Percentiles rank a stretch among this genome's conserved stretches.
Conservation (phyloP, 2,113 vertebrate species). For the Oncorhynchus tshawytscha region DNA sequence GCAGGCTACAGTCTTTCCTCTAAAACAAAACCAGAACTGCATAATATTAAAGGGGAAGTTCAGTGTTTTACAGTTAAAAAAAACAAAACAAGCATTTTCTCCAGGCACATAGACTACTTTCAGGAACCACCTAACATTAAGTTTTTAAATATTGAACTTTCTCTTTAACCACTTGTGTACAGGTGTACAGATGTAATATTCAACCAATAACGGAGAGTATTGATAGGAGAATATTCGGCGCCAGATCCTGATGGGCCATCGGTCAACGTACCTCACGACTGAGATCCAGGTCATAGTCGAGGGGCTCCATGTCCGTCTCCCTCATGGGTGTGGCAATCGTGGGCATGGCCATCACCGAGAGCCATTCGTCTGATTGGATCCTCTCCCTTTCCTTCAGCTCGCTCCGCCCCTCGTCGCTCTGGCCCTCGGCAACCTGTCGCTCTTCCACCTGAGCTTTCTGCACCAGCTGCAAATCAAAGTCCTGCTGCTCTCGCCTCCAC, state of each 20-base stretch:
- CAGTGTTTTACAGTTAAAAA: too few species aligned
- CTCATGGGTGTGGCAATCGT: constrained; percentile 40
- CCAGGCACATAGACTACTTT: background rate
- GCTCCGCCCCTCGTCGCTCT: constrained; percentile 62
- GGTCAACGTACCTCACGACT: constrained; percentile 82
- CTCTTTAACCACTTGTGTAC: too few species aligned
- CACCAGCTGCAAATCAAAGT: constrained; percentile 80
- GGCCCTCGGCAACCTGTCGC: constrained; percentile 53
- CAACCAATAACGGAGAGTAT: too few species aligned
- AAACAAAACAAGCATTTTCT: too few species aligned
- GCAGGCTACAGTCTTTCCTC: too few species aligned
- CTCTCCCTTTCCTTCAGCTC: constrained; percentile 36
- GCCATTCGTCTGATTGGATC: constrained; percentile 72
- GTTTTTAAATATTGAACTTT: too few species aligned
- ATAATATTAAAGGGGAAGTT: too few species aligned
- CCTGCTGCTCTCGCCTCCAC: constrained; percentile 80
- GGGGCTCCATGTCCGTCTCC: constrained; percentile 83
- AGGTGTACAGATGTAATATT: too few species aligned
- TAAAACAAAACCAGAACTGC: too few species aligned
- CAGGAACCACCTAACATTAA: too few species aligned
- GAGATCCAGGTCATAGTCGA: constrained; percentile 90
- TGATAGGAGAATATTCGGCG: too few species aligned
- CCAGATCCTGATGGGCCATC: too few species aligned
- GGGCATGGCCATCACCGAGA: constrained; percentile 65
- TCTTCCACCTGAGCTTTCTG: constrained; percentile 46